Conservation (phyloP, 2,113 vertebrate species). For the Gopherus evgoodei region DNA sequence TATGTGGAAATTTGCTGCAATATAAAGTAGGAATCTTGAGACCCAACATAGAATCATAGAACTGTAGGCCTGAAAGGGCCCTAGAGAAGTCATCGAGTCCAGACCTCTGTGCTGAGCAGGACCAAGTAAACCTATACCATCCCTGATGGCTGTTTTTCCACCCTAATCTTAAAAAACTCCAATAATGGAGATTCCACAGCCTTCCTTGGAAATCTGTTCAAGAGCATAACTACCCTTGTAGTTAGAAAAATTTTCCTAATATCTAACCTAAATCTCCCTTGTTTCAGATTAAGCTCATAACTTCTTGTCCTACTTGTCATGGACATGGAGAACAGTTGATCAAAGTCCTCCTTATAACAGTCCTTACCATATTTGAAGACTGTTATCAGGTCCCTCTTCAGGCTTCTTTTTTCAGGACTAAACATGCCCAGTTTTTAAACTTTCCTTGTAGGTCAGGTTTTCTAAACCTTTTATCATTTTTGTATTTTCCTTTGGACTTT, state of each 20-base stretch:
- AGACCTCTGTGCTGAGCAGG: background rate
- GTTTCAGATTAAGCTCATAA: background rate
- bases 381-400: background rate
- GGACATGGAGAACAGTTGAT: background rate
- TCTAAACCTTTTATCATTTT: background rate
- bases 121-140: background rate
- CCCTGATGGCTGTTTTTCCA: background rate
- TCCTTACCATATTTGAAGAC: background rate
- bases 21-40: background rate
- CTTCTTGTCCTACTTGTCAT: background rate
- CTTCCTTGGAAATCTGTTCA: background rate
- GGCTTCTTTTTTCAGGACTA: background rate
- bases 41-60: background rate
- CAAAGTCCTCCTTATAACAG: background rate
- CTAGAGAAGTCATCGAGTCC: background rate
- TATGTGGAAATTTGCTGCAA: background rate
- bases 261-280: background rate
- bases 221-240: background rate
- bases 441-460: background rate
- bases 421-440: background rate
- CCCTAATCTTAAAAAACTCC: background rate
- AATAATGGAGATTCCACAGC: background rate
- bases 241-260: background rate
- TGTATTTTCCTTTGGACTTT: background rate
- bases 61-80: background rate